Conservation (phyloP, 2,888 invertebrate genomes). For the Slavum lentiscoides region DNA sequence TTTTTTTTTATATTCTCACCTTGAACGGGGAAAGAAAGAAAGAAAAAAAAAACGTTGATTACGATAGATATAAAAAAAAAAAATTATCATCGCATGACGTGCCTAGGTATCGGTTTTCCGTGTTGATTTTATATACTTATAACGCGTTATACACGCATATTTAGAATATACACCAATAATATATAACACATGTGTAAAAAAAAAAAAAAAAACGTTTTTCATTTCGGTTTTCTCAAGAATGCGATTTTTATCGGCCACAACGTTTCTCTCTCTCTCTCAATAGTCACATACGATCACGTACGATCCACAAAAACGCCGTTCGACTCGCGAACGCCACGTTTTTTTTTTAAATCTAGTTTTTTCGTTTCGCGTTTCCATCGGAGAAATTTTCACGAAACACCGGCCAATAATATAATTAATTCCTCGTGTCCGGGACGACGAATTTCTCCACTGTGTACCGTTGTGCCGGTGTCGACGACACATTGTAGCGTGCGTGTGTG, state of each 20-base stretch:
- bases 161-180: no score
- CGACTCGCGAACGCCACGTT: slow-evolving; percentile 6
- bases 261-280: background rate
- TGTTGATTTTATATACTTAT: background rate
- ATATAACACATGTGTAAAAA: background rate
- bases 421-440: no score
- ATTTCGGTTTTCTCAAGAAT: slow-evolving; percentile 37
- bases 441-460: no score
- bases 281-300: slow-evolving; percentile 47
- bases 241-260: slow-evolving; percentile 21
- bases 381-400: background rate
- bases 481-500: no score
- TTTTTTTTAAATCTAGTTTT: no score
- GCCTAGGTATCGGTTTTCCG: slow-evolving; percentile 37
- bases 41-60: slow-evolving; percentile 23
- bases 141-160: no score
- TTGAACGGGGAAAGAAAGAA: background rate
- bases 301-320: slow-evolving; percentile 1
- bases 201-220: slow-evolving; percentile 25
- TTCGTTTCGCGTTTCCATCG: background rate
- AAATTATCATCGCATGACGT: no score
- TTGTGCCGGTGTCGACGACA: no score
- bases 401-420: no score
- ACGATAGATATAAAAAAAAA: background rate
- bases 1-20: slow-evolving; percentile 2